Percentiles rank a stretch among this genome's conserved stretches.
Conservation (phyloP, 2,113 vertebrate species). For the Psephotus haematonotus region DNA sequence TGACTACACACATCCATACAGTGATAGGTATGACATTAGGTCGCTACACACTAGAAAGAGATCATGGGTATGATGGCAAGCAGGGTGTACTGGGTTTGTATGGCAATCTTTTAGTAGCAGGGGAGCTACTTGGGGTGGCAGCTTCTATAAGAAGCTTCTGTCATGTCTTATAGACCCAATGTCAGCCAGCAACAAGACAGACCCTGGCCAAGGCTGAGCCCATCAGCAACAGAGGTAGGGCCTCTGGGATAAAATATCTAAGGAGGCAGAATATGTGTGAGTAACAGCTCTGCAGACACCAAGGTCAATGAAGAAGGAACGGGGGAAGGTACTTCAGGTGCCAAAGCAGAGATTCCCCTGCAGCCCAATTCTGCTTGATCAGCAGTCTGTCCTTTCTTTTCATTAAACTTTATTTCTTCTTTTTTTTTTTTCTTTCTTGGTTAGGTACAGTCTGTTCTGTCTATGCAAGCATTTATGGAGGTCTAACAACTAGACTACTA, state of each 20-base stretch:
- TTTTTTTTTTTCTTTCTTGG: background rate
- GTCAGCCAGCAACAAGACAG: background rate
- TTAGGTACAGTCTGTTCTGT: background rate
- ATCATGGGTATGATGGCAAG: background rate
- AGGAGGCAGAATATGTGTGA: background rate
- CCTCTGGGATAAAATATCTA: background rate
- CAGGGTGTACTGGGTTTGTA: background rate
- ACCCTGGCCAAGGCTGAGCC: background rate
- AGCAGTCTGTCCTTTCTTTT: background rate
- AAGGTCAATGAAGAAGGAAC: background rate
- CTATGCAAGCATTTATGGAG: background rate
- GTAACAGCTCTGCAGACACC: background rate
- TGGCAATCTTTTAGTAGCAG: background rate
- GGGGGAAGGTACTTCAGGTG: background rate
- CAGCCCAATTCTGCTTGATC: background rate
- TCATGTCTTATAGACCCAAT: background rate
- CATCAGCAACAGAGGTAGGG: background rate
- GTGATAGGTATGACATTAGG: background rate
- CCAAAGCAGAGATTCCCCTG: background rate
- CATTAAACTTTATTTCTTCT: background rate
- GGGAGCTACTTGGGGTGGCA: background rate
- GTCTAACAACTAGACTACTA: background rate
- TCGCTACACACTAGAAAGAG: background rate
- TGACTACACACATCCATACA: fast-evolving
- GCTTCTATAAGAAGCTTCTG: background rate